These are phyloP conservation scores for Acleris laterana DNA, from an alignment of 2,888 invertebrate species.

Conservation along the genomic window DNA sequence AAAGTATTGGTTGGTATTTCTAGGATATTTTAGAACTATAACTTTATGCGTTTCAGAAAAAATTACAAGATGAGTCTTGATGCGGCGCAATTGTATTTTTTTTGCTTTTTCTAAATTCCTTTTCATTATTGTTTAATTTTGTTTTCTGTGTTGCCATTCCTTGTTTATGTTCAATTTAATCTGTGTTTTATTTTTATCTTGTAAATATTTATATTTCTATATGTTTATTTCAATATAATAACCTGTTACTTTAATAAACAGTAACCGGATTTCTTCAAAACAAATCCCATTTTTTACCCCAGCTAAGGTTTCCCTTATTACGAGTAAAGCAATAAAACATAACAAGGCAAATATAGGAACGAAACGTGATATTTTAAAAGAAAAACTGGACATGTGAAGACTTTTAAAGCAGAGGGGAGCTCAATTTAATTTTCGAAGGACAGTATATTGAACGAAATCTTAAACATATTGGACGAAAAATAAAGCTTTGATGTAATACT, in stretches of 20 bases:
- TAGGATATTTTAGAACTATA: no score
- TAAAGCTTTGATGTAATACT: slow-evolving; percentile 76
- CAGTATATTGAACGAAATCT: slow-evolving; percentile 77
- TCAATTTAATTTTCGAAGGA: slow-evolving; percentile 78
- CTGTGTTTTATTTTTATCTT: no score
- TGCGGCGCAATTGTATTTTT: no score
- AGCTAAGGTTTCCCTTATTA: slow-evolving; percentile 70
- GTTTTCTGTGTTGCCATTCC: no score
- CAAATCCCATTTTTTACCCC: slow-evolving; percentile 43
- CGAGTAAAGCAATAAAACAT: slow-evolving; percentile 57
- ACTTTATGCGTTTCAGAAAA: no score
- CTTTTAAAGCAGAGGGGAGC: slow-evolving; percentile 74
- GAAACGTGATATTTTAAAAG: slow-evolving; percentile 78
- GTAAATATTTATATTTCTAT: no score
- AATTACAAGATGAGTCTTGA: no score
- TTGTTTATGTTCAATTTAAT: no score
- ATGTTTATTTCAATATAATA: no score
- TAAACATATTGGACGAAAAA: slow-evolving; percentile 77
- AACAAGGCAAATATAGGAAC: slow-evolving; percentile 64
- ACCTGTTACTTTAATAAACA: neutral
- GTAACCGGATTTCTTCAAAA: neutral
- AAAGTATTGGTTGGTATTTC: no score
- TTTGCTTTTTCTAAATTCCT: no score
- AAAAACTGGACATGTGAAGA: slow-evolving; percentile 69
- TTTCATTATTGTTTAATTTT: no score